Evolutionary conservation across 1,140 invertebrate species (phyloP).

Genomic region (Eueides isabella): DNA sequence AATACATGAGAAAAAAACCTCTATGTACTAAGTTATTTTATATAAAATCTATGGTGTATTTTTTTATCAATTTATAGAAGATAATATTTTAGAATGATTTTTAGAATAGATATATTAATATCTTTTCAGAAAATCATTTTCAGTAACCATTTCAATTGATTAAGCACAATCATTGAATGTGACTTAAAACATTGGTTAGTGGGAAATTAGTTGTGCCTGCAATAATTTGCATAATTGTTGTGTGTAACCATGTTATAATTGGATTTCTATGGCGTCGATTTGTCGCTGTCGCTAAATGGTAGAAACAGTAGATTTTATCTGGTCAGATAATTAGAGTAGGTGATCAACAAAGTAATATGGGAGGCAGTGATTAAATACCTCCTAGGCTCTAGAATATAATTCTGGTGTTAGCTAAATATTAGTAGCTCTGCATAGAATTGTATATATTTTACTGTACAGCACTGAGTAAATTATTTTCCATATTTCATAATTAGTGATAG

Average conservation of each 20-base stretch:
- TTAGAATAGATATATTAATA: too few species aligned
- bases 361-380: conserved; percentile 1
- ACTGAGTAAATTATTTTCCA: not conserved
- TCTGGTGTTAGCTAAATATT: not conserved
- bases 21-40: too few species aligned
- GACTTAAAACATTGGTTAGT: conserved; percentile 47
- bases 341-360: conserved; percentile 9
- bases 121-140: conserved; percentile 7
- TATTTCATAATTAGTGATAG: not conserved
- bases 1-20: too few species aligned
- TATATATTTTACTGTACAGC: not conserved
- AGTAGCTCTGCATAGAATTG: not conserved
- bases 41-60: too few species aligned
- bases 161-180: conserved; percentile 49
- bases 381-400: not conserved
- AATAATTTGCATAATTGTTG: conserved; percentile 68
- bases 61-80: too few species aligned
- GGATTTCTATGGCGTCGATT: conserved; percentile 64
- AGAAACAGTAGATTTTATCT: conserved; percentile 36
- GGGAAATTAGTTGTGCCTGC: conserved; percentile 54
- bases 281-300: conserved; percentile 48
- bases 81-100: too few species aligned
- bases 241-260: conserved; percentile 57
- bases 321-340: conserved; percentile 7
- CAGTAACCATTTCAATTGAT: conserved; percentile 41